Percentiles rank a stretch among this genome's conserved stretches.
Evolutionary conservation across 2,888 invertebrate species (phyloP).

Genomic region (Metalampra italica): DNA sequence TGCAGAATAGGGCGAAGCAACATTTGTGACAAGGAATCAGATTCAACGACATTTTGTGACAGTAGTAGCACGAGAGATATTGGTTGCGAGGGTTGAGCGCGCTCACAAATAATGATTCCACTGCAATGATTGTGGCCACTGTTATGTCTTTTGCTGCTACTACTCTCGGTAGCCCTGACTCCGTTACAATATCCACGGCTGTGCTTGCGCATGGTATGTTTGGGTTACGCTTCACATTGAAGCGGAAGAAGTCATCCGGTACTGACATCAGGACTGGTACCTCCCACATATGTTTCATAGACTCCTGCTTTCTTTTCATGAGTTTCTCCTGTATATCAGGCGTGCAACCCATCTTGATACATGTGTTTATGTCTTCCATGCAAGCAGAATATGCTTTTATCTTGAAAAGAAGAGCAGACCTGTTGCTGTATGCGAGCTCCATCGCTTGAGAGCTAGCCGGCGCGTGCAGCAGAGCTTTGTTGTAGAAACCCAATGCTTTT

Average conservation of each 20-base stretch:
- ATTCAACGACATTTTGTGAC: constrained; percentile 6
- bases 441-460: constrained; percentile 22
- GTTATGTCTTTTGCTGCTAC: constrained; percentile 6
- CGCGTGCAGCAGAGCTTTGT: constrained; percentile 26
- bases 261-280: not conserved
- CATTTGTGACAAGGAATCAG: constrained; percentile 1
- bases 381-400: constrained; percentile 18
- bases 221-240: not conserved
- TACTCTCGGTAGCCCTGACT: constrained; percentile 1
- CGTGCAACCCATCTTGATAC: constrained; percentile 23
- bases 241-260: not conserved
- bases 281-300: not conserved
- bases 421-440: constrained; percentile 26
- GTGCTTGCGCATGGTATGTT: constrained; percentile 7
- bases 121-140: constrained; percentile 5
- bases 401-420: constrained; percentile 25
- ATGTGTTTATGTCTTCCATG: constrained; percentile 24
- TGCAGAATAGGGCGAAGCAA: constrained; percentile 1
- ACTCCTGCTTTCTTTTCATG: constrained; percentile 13
- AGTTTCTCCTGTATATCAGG: constrained; percentile 19
- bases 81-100: not conserved
- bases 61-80: constrained; percentile 4
- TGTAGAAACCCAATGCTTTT: constrained; percentile 21
- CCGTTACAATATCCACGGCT: constrained; percentile 1
- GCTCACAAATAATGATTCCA: constrained; percentile 3